Base-by-base conservation (phyloP, 2,888 invertebrate genomes). In the Drosophila birchii region DNA sequence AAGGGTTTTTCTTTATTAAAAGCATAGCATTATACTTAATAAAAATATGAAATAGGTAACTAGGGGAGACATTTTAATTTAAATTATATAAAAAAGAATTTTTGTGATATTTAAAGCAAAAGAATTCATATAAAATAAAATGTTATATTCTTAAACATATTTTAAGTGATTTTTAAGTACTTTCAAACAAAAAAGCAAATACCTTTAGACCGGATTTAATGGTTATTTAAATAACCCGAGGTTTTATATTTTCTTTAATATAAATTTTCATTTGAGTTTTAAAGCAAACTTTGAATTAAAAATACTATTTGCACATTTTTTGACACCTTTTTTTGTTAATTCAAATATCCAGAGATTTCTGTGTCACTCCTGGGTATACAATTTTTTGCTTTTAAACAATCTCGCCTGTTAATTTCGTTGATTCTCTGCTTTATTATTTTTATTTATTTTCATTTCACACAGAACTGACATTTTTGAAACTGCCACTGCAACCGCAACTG, bases 391-490 rank as follows among this genome's bases (percentile, higher is more conserved):
- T 29, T 62, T 63, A 26, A 18, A 34, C 64, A 67, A 43, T 43
- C 41, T 51, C 29, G 11, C 18, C 64, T 66, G 64, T 67, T 43
- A 20, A 66, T 64, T 64, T 53, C 44, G 29, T 16, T 49, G 75
- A 11, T 20, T 44, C 29, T 51, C 38, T 45, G 54, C 38, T 38
- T 18, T 36, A 47, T 47, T 14, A n/a, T 44, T 59, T 34, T 29
- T 70, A 29, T 56, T 39, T 9, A 23, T 38, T 44, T 7, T 8
- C 32, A 64, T 49, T 49, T 29, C 29, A 58, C 23, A 29, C 41
- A 34, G 16, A 16, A 18, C 34, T 36, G 67, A 70, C 39, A 67
- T 70, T 67, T 36, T 34, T 57, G 58, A 47, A 47, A 23, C 59
- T 45, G 66, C 38, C 69, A 79, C 38, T 8, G 38, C 54, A 36